phyloP scores from a whole-genome alignment of 2,797 vertebrate genomes.

The Argya squamiceps region DNA sequence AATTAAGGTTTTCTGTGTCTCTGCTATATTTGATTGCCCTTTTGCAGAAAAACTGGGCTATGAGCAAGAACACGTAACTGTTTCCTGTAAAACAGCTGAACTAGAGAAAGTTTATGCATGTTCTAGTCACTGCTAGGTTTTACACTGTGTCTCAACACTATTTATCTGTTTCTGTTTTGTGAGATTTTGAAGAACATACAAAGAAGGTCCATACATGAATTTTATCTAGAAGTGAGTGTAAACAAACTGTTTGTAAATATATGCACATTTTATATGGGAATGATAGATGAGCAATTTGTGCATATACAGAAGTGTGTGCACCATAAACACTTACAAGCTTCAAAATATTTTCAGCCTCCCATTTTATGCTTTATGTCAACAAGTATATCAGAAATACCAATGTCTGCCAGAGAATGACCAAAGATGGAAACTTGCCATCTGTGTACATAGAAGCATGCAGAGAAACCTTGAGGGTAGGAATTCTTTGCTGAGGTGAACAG shows the following conservation, averaged over 20 bases:
- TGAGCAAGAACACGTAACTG: not conserved
- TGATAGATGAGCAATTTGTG: not conserved
- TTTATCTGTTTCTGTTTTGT: not conserved
- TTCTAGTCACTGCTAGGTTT: not conserved
- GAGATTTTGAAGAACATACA: not conserved
- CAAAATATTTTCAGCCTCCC: conserved; percentile 22
- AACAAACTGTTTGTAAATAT: conserved; percentile 1
- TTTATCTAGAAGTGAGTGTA: not conserved
- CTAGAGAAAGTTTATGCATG: not conserved
- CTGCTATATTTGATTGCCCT: not conserved
- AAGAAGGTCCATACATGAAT: not conserved
- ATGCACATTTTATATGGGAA: not conserved
- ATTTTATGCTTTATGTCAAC: not conserved
- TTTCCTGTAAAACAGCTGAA: not conserved
- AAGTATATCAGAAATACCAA: not conserved
- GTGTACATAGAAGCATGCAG: not conserved
- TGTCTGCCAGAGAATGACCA: conserved; percentile 8
- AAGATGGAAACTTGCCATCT: not conserved
- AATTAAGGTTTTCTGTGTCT: not conserved
- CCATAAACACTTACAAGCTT: not conserved
- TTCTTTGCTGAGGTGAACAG: not conserved
- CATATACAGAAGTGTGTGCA: not conserved
- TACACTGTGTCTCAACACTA: not conserved
- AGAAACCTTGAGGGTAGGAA: not conserved
- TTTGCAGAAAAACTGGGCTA: not conserved